A percentile compares a stretch with the other conserved stretches of the same genome.
These are phyloP conservation scores for human (Homo sapiens) DNA, from an alignment of 2,113 vertebrate genomes.

Conservation along the genomic window GRCh38 chr12:88276501-88277000, in stretches of 20 bases:
- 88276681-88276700: slow-evolving; percentile 14
- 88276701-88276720: neutral
- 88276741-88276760: neutral
- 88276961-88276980: neutral
- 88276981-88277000: no score
- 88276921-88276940: neutral
- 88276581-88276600: neutral
- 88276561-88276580: neutral
- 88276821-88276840: neutral
- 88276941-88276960: neutral
- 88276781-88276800: neutral
- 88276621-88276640: neutral
- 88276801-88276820: neutral
- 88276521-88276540: neutral
- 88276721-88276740: neutral
- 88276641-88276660: neutral
- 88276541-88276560: neutral
- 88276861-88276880: neutral
- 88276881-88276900: neutral
- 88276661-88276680: neutral
- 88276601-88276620: neutral
- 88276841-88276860: neutral
- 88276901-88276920: neutral
- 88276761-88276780: neutral
- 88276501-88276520: neutral